Evolutionary conservation across 1,140 invertebrate species (phyloP).

Genomic region (Tetragonula clypearis): DNA sequence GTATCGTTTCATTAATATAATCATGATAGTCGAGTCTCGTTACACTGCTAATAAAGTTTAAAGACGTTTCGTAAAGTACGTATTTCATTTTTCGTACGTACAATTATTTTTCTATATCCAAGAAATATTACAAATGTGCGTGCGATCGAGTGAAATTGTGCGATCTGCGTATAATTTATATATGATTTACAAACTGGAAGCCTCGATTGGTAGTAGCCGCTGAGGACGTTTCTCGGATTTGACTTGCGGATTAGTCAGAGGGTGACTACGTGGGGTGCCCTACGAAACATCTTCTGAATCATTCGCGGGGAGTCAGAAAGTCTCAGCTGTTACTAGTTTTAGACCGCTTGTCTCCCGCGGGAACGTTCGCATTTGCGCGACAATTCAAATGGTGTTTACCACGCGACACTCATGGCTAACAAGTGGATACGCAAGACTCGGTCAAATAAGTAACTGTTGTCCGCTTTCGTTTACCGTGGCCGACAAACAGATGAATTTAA

Average conservation of each 20-base stretch:
- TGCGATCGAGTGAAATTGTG: not conserved
- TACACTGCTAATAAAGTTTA: not conserved
- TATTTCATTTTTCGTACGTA: no score
- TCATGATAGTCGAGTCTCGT: not conserved
- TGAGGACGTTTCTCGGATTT: conserved; percentile 21
- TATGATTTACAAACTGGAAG: not conserved
- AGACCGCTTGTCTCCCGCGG: not conserved
- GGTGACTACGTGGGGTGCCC: conserved; percentile 51
- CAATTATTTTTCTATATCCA: no score
- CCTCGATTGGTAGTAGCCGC: conserved; percentile 5
- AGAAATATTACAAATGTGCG: not conserved
- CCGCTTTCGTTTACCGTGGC: not conserved
- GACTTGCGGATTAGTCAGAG: conserved; percentile 52
- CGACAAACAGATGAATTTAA: conserved; percentile 30
- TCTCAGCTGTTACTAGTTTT: conserved; percentile 40
- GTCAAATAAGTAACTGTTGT: conserved; percentile 34
- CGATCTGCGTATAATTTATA: not conserved
- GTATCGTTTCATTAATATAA: not conserved
- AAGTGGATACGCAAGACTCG: conserved; percentile 35
- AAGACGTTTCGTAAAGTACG: not conserved
- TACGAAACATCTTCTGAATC: conserved; percentile 56
- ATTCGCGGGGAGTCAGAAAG: conserved; percentile 24
- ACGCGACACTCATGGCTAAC: conserved; percentile 26
- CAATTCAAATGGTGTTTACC: conserved; percentile 38
- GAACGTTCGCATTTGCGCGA: not conserved